Percentiles rank a stretch among this genome's conserved stretches.
These are phyloP conservation scores for Deilephila elpenor DNA, from an alignment of 2,888 invertebrate genomes.

Conservation along the genomic window DNA sequence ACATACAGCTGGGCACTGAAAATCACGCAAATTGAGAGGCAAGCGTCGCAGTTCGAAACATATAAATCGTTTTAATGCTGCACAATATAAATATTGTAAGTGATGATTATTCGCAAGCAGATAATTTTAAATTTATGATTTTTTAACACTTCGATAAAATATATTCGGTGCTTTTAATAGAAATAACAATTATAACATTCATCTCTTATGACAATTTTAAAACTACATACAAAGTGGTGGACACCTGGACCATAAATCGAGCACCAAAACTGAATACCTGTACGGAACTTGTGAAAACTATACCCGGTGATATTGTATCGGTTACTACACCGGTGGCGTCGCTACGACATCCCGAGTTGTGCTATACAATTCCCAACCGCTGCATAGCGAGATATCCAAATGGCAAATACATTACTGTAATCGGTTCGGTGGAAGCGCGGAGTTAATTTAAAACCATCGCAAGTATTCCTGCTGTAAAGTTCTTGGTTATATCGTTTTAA, in stretches of 20 bases:
- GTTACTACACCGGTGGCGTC: too few species aligned
- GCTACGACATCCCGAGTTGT: too few species aligned
- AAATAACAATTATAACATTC: too few species aligned
- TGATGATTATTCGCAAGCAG: neutral
- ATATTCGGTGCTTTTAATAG: too few species aligned
- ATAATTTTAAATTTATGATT: too few species aligned
- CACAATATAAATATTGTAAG: neutral
- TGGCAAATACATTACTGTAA: neutral
- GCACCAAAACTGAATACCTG: too few species aligned
- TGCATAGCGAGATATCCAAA: neutral
- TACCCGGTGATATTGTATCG: too few species aligned
- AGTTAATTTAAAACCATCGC: neutral
- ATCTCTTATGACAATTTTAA: too few species aligned
- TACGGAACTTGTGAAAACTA: too few species aligned
- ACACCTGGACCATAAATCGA: too few species aligned
- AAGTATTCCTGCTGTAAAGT: neutral
- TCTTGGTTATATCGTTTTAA: neutral
- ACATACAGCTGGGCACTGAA: neutral
- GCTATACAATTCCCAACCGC: neutral
- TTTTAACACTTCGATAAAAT: too few species aligned
- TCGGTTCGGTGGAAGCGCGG: neutral
- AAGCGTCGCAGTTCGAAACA: neutral
- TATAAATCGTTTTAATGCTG: neutral
- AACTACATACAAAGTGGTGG: too few species aligned
- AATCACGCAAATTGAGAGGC: neutral